Percentiles rank a stretch among this genome's conserved stretches.
phyloP scores from a whole-genome alignment of 2,113 vertebrate species.

The Porphyrio hochstetteri region DNA sequence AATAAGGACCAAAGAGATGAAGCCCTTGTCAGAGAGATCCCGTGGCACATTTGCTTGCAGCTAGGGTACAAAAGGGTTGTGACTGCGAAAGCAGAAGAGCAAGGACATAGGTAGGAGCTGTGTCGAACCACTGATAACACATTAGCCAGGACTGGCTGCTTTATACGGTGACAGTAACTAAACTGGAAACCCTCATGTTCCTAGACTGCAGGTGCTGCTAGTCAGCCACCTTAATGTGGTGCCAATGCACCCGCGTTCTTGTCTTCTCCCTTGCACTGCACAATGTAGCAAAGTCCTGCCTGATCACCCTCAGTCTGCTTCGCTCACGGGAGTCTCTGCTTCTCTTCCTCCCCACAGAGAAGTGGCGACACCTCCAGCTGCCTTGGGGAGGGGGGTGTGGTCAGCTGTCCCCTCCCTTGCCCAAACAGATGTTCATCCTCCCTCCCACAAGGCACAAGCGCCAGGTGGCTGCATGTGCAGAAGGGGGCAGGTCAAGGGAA shows the following conservation, averaged over 20 bases:
- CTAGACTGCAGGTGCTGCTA: not conserved
- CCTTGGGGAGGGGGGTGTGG: not conserved
- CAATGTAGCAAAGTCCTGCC: not conserved
- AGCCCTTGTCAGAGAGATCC: not conserved
- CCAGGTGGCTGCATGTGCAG: not conserved
- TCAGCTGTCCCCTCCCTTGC: not conserved
- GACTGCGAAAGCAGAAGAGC: not conserved
- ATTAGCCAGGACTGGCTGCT: not conserved
- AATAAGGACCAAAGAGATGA: not conserved
- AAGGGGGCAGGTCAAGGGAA: not conserved
- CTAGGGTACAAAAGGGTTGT: not conserved
- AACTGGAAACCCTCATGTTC: not conserved
- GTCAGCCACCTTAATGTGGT: not conserved
- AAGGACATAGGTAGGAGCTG: not conserved
- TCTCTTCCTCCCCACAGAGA: not conserved
- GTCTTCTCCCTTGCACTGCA: not conserved
- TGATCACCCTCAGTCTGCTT: not conserved
- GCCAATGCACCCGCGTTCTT: fast-evolving
- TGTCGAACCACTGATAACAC: not conserved
- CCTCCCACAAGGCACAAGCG: not conserved
- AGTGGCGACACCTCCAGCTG: not conserved
- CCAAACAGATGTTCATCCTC: not conserved
- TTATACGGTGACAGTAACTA: not conserved
- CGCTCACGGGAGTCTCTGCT: not conserved
- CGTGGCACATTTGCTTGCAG: not conserved